Base-by-base conservation (phyloP, 2,797 vertebrate species). In the Apogon talboti region DNA sequence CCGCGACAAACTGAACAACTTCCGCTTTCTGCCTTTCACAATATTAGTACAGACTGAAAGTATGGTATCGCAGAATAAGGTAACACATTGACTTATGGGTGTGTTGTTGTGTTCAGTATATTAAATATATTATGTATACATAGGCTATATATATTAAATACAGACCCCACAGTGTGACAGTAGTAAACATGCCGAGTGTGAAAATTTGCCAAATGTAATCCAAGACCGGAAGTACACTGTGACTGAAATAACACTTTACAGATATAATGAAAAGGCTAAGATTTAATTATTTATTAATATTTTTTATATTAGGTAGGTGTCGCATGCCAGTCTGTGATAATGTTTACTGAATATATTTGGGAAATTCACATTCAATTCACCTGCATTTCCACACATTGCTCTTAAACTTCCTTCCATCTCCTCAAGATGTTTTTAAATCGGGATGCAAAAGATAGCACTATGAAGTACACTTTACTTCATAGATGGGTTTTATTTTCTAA, bases 1-100 rank as follows among this genome's bases (percentile, higher is more conserved):
- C 42, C 10, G 18, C 11, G 1, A 18, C 30, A 7, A n/a, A 0
- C 4, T 2, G n/a, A 0, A 1, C 1, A 6, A 65, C 13, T 68
- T 85, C 78, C 78, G 81, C 9, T 52, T 0, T 15, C 0, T 21
- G 19, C 41, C 0, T 64, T 81, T 84, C 68, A 88, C 68, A 88
- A 82, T 78, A 85, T 86, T 74, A 43, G 64, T 7, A 11, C 38
- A 38, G 43, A 41, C 14, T 19, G 10, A 16, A 16, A 21, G 2
- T 6, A 10, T 45, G 9, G 7, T 28, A 28, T 21, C 2, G 6
- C 24, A 28, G 4, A 28, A 5, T 28, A 28, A 28, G 6, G 24
- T 28, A 4, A 28, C 1, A 28, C 24, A 28, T 5, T 28, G 24
- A 28, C 24, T 3, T 28, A 28, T 3, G 3, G 24, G 33, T 10